A percentile compares a stretch with the other conserved stretches of the same genome.
Evolutionary conservation across 2,888 invertebrate species (phyloP).

Genomic region (Harpalus rubripes): DNA sequence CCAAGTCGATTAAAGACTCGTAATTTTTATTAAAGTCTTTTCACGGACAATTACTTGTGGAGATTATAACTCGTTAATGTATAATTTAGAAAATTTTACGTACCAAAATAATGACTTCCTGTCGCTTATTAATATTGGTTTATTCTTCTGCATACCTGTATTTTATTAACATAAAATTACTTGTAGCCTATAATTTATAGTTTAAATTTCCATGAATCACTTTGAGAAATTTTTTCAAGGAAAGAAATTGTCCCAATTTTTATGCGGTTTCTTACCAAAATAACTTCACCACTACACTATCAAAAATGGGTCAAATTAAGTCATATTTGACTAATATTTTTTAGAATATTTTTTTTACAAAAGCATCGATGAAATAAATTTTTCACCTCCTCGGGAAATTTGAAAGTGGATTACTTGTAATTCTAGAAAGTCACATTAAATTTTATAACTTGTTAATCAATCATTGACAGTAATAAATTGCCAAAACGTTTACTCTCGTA

Average conservation of each 20-base stretch:
- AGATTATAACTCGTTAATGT: background rate
- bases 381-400: conserved; percentile 44
- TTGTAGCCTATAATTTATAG: conserved; percentile 40
- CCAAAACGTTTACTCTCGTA: conserved; percentile 44
- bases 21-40: background rate
- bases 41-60: background rate
- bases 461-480: conserved; percentile 51
- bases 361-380: background rate
- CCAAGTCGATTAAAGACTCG: too few species aligned
- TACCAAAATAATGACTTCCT: conserved; percentile 21
- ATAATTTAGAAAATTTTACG: background rate
- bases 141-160: background rate
- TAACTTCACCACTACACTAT: background rate
- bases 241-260: conserved; percentile 51
- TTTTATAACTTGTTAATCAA: conserved; percentile 53
- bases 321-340: too few species aligned
- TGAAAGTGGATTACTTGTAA: conserved; percentile 48
- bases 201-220: conserved; percentile 32
- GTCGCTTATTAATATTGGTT: conserved; percentile 25
- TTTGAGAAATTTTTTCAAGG: conserved; percentile 15
- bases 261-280: conserved; percentile 6
- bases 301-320: too few species aligned
- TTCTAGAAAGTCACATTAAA: conserved; percentile 57
- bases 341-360: too few species aligned
- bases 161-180: conserved; percentile 24